Evolutionary conservation across 2,797 vertebrate genomes (phyloP).

Genomic region (Molothrus ater): DNA sequence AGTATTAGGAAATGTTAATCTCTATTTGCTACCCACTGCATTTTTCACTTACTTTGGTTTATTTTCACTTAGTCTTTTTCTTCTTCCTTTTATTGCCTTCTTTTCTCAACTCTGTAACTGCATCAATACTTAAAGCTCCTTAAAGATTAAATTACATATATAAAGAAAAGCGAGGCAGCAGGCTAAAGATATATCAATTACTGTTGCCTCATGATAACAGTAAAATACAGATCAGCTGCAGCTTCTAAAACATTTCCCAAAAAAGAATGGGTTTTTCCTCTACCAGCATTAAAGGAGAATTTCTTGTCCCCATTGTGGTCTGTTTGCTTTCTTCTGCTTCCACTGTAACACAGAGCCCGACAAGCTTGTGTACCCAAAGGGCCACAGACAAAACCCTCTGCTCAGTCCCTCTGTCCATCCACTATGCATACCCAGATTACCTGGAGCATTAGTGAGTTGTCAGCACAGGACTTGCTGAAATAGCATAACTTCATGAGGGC

Average conservation of each 20-base stretch:
- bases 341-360: not conserved
- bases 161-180: not conserved
- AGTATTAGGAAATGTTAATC: not conserved
- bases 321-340: not conserved
- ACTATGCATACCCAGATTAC: not conserved
- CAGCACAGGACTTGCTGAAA: not conserved
- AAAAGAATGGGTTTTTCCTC: not conserved
- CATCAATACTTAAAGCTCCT: not conserved
- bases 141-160: not conserved
- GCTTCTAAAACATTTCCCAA: not conserved
- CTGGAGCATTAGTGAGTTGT: not conserved
- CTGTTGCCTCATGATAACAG: not conserved
- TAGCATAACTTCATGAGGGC: not conserved
- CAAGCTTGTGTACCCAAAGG: not conserved
- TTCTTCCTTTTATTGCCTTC: not conserved
- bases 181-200: not conserved
- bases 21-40: not conserved
- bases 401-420: not conserved
- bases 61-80: not conserved
- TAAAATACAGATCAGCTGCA: not conserved
- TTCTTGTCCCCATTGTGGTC: accelerated
- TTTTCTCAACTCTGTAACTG: not conserved
- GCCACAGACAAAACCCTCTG: not conserved
- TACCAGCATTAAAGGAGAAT: not conserved
- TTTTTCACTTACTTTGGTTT: not conserved